Evolutionary conservation across 2,888 invertebrate species (phyloP).

Genomic region (Spilarctia lutea): DNA sequence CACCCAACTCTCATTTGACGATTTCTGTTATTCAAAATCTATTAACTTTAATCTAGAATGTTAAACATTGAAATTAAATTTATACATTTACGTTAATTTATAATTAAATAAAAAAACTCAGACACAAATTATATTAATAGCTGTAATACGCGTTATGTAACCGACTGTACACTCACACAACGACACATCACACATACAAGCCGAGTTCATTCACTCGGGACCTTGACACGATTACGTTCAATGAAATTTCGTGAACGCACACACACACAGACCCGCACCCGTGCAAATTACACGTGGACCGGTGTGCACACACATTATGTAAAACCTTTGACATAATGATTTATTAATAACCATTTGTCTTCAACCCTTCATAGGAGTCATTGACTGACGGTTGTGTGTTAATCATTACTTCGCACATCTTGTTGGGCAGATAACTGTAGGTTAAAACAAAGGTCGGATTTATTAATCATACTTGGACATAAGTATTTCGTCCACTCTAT

Average conservation of each 20-base stretch:
- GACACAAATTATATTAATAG: conserved; percentile 10
- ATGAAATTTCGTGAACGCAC: conserved; percentile 64
- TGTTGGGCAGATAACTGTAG: not conserved
- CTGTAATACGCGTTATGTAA: conserved; percentile 31
- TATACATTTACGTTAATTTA: not conserved
- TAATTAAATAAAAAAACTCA: not conserved
- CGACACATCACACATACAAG: conserved; percentile 1
- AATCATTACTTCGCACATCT: not conserved
- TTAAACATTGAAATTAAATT: not conserved
- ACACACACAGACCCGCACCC: not conserved
- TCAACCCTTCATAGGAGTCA: conserved; percentile 23
- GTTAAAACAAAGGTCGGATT: not conserved
- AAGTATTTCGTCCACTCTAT: not conserved
- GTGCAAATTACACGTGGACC: conserved; percentile 41
- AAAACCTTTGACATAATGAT: conserved; percentile 59
- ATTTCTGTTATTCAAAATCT: not conserved
- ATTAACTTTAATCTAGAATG: not conserved
- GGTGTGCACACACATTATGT: conserved; percentile 56
- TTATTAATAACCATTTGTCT: conserved; percentile 27
- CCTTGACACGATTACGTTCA: conserved; percentile 71
- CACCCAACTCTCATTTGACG: not conserved
- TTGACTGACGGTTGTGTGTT: conserved; percentile 3
- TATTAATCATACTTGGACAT: not conserved
- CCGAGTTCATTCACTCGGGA: conserved; percentile 72
- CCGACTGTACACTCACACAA: conserved; percentile 35